Percentiles rank a stretch among this genome's conserved stretches.
phyloP scores from a whole-genome alignment of 2,888 invertebrate species.

The Drosophila falleni region DNA sequence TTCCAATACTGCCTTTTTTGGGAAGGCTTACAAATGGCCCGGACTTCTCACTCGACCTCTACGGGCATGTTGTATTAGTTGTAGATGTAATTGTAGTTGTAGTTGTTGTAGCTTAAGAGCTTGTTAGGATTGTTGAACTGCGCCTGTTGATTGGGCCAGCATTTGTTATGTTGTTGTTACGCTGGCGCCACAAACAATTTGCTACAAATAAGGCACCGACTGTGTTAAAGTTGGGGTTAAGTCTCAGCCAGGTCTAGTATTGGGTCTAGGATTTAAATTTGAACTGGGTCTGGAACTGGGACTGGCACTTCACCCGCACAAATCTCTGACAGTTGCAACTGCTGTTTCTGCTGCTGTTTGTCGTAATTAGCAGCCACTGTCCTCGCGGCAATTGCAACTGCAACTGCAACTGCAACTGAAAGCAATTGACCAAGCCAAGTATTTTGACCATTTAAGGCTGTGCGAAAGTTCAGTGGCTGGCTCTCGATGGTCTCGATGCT shows the following conservation, averaged over 20 bases:
- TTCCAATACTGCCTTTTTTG: constrained; percentile 74
- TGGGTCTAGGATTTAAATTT: background rate
- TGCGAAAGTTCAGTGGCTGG: constrained; percentile 72
- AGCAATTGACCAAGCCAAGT: constrained; percentile 58
- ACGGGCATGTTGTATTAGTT: constrained; percentile 34
- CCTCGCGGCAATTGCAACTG: constrained; percentile 21
- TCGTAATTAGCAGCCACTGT: constrained; percentile 73
- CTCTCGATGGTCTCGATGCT: constrained; percentile 19
- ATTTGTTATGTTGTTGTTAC: constrained; percentile 39
- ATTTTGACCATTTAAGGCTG: constrained; percentile 76
- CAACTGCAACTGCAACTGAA: constrained; percentile 10
- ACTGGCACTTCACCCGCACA: constrained; percentile 57
- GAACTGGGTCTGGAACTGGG: constrained; percentile 2
- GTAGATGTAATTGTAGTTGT: constrained; percentile 20
- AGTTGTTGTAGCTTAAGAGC: constrained; percentile 22
- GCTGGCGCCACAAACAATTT: constrained; percentile 82
- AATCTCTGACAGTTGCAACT: constrained; percentile 76
- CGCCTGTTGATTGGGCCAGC: constrained; percentile 11
- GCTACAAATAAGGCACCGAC: constrained; percentile 84
- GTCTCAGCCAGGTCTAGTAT: constrained; percentile 7
- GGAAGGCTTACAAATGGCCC: constrained; percentile 67
- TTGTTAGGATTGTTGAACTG: constrained; percentile 45
- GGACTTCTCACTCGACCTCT: constrained; percentile 63
- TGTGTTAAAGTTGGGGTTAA: constrained; percentile 13
- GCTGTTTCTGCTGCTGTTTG: constrained; percentile 65